These are phyloP conservation scores for Calidris pugnax DNA, from an alignment of 2,113 vertebrate genomes.

Conservation along the genomic window DNA sequence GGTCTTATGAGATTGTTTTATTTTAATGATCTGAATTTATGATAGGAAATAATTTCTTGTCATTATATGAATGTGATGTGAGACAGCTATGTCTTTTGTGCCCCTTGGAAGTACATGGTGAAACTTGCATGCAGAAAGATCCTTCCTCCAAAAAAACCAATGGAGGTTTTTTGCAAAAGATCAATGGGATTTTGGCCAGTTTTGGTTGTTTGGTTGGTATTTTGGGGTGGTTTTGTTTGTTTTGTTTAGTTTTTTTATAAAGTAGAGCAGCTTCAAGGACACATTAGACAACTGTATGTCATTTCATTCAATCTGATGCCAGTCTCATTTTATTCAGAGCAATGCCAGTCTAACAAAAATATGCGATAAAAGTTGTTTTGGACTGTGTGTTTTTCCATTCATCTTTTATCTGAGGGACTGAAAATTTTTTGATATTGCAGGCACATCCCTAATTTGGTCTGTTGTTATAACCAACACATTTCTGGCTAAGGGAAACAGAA, in stretches of 20 bases:
- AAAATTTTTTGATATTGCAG: not conserved
- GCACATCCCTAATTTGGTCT: not conserved
- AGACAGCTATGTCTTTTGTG: not conserved
- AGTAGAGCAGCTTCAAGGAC: not conserved
- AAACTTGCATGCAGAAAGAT: not conserved
- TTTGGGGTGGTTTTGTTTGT: not conserved
- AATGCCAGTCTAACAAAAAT: not conserved
- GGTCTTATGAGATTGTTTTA: not conserved
- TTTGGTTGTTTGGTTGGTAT: not conserved
- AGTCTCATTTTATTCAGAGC: not conserved
- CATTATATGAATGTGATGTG: not conserved
- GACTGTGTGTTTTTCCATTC: not conserved
- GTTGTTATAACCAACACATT: not conserved
- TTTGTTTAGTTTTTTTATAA: not conserved
- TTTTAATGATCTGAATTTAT: not conserved
- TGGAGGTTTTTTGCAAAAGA: not conserved
- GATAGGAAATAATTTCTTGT: not conserved
- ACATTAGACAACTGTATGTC: not conserved
- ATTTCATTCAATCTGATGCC: not conserved
- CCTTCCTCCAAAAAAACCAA: not conserved
- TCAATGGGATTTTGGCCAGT: not conserved
- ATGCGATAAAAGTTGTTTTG: not conserved
- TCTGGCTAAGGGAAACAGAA: not conserved
- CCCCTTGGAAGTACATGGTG: fast-evolving
- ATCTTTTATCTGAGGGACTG: not conserved